Evolutionary conservation across 2,888 invertebrate genomes (phyloP), one percentile per base, ranked within the genome.

Genomic region (Pristionchus maxplancki): DNA sequence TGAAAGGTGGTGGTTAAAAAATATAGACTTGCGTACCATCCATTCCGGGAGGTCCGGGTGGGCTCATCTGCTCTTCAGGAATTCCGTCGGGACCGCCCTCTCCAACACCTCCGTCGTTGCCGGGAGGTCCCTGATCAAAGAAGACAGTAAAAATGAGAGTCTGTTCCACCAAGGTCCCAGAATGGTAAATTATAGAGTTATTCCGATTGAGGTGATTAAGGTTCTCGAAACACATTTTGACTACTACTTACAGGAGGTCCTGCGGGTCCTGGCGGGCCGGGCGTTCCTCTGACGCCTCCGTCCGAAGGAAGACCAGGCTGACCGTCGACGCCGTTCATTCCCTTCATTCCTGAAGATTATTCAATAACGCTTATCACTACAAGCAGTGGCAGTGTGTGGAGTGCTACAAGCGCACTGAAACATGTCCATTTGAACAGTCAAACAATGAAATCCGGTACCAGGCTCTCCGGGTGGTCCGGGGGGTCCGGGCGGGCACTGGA

Each of bases 51-150:
- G 91, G 91, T 78, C 92, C 92, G 67, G 92, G 91, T 37, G 90
- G 90, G 17, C 90, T 90, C 34, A 88, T 87, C 71, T 90, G 78
- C 58, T 91, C 92, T 71, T 90, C 90, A n/a, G 89, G 89, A 20
- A 90, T 87, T 74, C 92, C 92, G 37, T 91, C 91, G 15, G 91
- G 91, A 31, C 92, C 92, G 31, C 91, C 91, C 89, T 92, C 91
- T 88, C 92, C 92, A 31, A 87, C 89, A 20, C 88, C 89, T 87
- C 92, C 92, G n/a, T 86, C 81, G 28, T 90, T 89, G 85, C 92
- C 92, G 17, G 91, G 90, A 74, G 89, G 90, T 81, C 92, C 92
- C 91, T 90, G 48, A 78, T 11, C 50, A 58, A 50, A 50, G 13
- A 50, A 15, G 58, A 44, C 24, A 24, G 13, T 8, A 13, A 1